A percentile compares a stretch with the other conserved stretches of the same genome.
Evolutionary conservation across 2,797 vertebrate genomes (phyloP).

Genomic region (Neomorphus geoffroyi): DNA sequence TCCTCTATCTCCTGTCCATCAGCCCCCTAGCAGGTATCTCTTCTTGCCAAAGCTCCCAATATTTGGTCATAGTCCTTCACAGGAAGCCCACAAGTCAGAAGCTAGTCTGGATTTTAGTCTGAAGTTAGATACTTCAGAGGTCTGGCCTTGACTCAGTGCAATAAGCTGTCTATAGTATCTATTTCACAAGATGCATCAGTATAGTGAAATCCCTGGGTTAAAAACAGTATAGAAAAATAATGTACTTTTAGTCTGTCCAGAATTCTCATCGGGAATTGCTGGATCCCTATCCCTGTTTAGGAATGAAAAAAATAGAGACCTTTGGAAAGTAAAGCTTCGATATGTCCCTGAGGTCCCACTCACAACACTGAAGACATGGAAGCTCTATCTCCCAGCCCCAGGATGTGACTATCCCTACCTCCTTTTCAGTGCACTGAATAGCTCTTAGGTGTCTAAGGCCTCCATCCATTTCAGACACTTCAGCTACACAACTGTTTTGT

Average conservation of each 20-base stretch:
- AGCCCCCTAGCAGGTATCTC: not conserved
- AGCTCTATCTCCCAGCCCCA: not conserved
- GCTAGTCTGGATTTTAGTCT: not conserved
- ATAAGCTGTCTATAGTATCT: not conserved
- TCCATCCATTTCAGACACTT: not conserved
- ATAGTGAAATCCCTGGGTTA: not conserved
- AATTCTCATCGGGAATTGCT: not conserved
- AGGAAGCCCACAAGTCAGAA: not conserved
- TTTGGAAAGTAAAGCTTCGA: not conserved
- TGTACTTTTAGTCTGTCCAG: not conserved
- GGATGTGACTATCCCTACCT: not conserved
- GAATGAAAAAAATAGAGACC: not conserved
- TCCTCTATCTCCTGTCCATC: not conserved
- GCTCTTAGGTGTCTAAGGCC: not conserved
- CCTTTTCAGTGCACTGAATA: not conserved
- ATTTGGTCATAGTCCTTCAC: not conserved
- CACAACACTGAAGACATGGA: too few species aligned
- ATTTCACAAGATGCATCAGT: rapidly evolving
- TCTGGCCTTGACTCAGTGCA: not conserved
- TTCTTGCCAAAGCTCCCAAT: not conserved
- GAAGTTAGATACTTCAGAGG: not conserved
- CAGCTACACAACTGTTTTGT: not conserved
- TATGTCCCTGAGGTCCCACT: not conserved
- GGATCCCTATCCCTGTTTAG: not conserved
- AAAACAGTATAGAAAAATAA: not conserved